Evolutionary conservation across 2,113 vertebrate species (phyloP).

Genomic region (Canis aureus): DNA sequence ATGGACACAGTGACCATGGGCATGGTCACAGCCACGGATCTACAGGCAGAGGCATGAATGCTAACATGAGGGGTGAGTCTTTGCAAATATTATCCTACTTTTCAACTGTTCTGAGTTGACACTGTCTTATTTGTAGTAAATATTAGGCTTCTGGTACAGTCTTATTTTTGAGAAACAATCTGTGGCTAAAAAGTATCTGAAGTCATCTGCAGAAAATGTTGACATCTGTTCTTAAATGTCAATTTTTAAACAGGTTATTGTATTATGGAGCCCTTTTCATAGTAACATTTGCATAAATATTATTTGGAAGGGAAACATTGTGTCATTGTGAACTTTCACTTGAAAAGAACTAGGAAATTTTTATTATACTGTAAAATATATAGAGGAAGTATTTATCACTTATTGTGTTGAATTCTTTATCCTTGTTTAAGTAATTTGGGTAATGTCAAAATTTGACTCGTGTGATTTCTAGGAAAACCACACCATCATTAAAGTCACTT

Average conservation of each 20-base stretch:
- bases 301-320: conserved; percentile 24
- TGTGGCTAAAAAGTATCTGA: neutral
- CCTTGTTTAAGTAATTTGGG: conserved; percentile 28
- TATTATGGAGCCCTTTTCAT: conserved; percentile 31
- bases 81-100: neutral
- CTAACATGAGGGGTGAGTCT: conserved; percentile 97
- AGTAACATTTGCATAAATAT: neutral
- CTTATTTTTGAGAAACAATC: conserved; percentile 33
- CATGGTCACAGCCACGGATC: conserved; percentile 89
- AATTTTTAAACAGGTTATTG: neutral
- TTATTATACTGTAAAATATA: conserved; percentile 41
- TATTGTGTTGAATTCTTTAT: conserved; percentile 5
- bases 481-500: neutral
- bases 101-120: neutral
- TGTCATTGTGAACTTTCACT: neutral
- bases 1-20: conserved; percentile 90
- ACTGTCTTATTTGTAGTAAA: conserved; percentile 9
- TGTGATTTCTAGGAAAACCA: neutral
- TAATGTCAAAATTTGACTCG: neutral
- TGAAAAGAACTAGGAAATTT: neutral
- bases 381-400: neutral
- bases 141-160: neutral
- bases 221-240: conserved; percentile 35
- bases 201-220: neutral
- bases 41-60: conserved; percentile 94